phyloP scores from a whole-genome alignment of 2,888 invertebrate species.

The Volucella bombylans region DNA sequence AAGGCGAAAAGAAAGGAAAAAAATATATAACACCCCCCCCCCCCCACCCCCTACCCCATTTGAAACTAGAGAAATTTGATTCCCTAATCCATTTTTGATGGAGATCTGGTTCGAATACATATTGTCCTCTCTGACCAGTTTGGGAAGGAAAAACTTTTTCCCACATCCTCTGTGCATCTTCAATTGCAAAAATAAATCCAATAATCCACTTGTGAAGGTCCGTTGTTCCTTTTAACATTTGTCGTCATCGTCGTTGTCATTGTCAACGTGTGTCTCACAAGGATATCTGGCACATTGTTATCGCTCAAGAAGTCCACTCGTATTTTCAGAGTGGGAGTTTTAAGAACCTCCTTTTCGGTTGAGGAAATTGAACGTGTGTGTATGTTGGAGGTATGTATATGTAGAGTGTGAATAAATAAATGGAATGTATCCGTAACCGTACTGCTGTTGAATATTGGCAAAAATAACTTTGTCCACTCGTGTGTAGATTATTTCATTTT shows the following conservation, averaged over 20 bases:
- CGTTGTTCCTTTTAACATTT: constrained; percentile 24
- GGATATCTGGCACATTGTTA: constrained; percentile 65
- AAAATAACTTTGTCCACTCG: constrained; percentile 54
- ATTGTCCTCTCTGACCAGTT: neutral
- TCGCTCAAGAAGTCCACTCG: constrained; percentile 24
- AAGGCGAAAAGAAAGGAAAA: neutral
- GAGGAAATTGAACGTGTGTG: neutral
- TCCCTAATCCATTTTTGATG: constrained; percentile 65
- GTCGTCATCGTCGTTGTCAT: neutral
- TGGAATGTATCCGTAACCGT: neutral
- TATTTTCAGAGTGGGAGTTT: no score
- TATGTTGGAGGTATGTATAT: neutral
- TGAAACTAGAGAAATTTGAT: constrained; percentile 65
- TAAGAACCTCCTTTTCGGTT: no score
- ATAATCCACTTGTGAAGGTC: constrained; percentile 70
- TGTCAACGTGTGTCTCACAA: constrained; percentile 29
- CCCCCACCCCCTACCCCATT: neutral
- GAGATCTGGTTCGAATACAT: constrained; percentile 44
- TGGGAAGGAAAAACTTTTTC: constrained; percentile 25
- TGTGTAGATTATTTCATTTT: constrained; percentile 62
- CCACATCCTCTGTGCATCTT: constrained; percentile 3
- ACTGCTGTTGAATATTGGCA: constrained; percentile 33
- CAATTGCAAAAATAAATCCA: constrained; percentile 72
- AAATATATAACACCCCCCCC: constrained; percentile 8
- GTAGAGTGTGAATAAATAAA: constrained; percentile 46